phyloP scores from a whole-genome alignment of 2,113 vertebrate species.

The Vidua macroura region DNA sequence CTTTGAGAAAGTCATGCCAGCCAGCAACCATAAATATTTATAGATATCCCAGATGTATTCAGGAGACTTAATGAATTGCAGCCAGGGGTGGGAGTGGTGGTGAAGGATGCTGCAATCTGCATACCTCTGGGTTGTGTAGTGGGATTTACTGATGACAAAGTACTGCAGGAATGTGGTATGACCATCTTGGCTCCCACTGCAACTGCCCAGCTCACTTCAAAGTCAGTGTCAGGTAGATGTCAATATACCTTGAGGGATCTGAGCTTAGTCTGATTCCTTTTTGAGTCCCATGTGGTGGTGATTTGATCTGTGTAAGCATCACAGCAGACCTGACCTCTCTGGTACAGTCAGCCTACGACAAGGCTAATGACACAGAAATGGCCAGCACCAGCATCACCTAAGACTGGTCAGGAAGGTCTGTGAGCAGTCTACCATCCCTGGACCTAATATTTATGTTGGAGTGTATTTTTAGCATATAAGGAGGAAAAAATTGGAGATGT shows the following conservation, averaged over 20 bases:
- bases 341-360: not conserved
- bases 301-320: not conserved
- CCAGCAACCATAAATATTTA: conserved; percentile 43
- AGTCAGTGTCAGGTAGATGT: not conserved
- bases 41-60: not conserved
- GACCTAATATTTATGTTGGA: not conserved
- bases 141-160: not conserved
- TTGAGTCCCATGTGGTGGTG: not conserved
- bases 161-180: not conserved
- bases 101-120: not conserved
- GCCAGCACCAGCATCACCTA: not conserved
- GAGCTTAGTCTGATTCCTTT: not conserved
- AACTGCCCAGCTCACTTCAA: not conserved
- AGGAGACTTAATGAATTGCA: conserved; percentile 23
- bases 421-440: not conserved
- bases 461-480: not conserved
- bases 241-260: not conserved
- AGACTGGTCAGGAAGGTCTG: not conserved
- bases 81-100: not conserved
- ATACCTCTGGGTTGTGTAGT: not conserved
- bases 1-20: conserved; percentile 5
- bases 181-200: not conserved
- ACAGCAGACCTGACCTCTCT: not conserved
- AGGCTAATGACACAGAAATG: not conserved
- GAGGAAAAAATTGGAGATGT: not conserved